These are phyloP conservation scores for Drosophila repletoides DNA, from an alignment of 1,140 invertebrate species.

Conservation along the genomic window DNA sequence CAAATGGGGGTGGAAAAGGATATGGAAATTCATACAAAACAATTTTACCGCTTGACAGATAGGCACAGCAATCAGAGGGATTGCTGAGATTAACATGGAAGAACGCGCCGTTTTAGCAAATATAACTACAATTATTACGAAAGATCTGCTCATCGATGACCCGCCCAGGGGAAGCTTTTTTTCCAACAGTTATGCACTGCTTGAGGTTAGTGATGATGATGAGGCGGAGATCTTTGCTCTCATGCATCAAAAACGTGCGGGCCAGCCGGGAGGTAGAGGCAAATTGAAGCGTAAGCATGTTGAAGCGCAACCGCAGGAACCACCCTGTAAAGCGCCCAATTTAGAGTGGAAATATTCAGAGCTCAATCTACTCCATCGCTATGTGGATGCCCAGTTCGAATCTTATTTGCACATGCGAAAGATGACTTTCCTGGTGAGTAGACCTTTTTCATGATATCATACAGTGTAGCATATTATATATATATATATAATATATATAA, in stretches of 20 bases:
- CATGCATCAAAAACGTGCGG: conserved; percentile 55
- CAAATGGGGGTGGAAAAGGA: conserved; percentile 31
- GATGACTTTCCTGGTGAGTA: conserved; percentile 64
- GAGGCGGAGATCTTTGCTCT: conserved; percentile 70
- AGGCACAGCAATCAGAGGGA: conserved; percentile 2
- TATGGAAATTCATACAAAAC: neutral
- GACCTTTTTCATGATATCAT: no score
- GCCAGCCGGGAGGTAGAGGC: neutral
- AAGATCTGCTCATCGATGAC: conserved; percentile 72
- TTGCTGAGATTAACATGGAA: conserved; percentile 52
- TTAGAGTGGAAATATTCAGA: conserved; percentile 51
- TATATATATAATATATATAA: no score
- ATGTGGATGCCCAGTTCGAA: conserved; percentile 69
- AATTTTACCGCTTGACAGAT: neutral
- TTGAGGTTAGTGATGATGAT: conserved; percentile 46
- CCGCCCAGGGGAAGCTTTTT: conserved; percentile 13
- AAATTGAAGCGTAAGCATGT: conserved; percentile 24
- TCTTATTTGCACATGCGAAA: conserved; percentile 73
- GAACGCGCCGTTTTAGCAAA: conserved; percentile 74
- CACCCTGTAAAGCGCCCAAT: conserved; percentile 23
- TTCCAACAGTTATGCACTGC: conserved; percentile 30
- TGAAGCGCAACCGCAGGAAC: neutral
- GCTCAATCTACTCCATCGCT: conserved; percentile 68
- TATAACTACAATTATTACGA: conserved; percentile 76
- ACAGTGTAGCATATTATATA: no score